These are phyloP conservation scores for Clupea harengus DNA, from an alignment of 2,113 vertebrate species.

Conservation along the genomic window DNA sequence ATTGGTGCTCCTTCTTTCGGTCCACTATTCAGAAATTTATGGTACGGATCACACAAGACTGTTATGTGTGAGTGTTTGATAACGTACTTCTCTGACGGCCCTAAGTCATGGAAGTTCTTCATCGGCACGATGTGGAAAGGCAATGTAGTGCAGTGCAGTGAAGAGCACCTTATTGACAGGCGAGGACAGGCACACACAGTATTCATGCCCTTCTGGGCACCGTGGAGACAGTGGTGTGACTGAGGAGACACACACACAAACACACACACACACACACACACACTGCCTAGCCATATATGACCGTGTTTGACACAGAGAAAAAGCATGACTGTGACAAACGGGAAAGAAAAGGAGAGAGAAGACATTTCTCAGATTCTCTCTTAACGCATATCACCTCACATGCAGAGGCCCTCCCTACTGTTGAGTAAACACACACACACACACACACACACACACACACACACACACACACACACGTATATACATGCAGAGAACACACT, in stretches of 20 bases:
- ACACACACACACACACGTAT: not conserved
- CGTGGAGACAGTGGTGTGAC: not conserved
- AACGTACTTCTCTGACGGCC: too few species aligned
- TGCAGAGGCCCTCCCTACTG: not conserved
- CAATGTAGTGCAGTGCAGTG: not conserved
- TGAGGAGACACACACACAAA: not conserved
- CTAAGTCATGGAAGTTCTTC: not conserved
- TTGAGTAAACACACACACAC: not conserved
- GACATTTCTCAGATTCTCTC: not conserved
- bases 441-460: not conserved
- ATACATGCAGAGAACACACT: not conserved
- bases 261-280: constrained; percentile 11
- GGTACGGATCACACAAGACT: not conserved
- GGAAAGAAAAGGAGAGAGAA: not conserved
- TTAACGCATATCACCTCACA: not conserved
- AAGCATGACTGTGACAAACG: not conserved
- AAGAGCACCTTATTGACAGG: not conserved
- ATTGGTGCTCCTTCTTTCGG: too few species aligned
- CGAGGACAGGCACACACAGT: not conserved
- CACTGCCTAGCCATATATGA: not conserved
- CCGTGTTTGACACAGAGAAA: not conserved
- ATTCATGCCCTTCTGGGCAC: not conserved
- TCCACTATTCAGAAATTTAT: not conserved
- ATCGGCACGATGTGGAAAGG: not conserved
- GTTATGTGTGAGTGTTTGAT: too few species aligned